phyloP scores from a whole-genome alignment of 2,113 vertebrate genomes.

The Neodontobutis hainanensis region DNA sequence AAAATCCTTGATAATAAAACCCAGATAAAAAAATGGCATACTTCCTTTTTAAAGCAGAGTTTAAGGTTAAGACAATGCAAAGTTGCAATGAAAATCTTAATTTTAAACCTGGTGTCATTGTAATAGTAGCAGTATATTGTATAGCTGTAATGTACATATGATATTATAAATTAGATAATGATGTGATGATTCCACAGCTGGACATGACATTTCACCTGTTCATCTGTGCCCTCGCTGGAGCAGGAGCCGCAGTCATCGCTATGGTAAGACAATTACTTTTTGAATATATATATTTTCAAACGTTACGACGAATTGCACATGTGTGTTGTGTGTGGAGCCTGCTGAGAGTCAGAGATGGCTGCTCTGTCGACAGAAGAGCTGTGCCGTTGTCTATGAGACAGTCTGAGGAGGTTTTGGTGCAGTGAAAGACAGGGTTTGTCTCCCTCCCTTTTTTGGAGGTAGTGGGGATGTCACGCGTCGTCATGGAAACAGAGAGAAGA shows the following conservation, averaged over 20 bases:
- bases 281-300: not conserved
- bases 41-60: too few relatives aligned
- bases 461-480: conserved; percentile 74
- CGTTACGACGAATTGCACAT: not conserved
- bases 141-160: too few relatives aligned
- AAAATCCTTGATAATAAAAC: too few relatives aligned
- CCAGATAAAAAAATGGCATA: too few relatives aligned
- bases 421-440: conserved; percentile 61
- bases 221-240: conserved; percentile 95
- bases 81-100: too few relatives aligned
- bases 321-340: not conserved
- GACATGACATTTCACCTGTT: conserved; percentile 99
- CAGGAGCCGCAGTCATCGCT: conserved; percentile 95
- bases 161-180: not conserved
- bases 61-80: too few relatives aligned
- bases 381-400: conserved; percentile 36
- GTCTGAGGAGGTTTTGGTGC: conserved; percentile 60
- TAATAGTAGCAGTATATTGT: too few relatives aligned
- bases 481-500: conserved; percentile 83
- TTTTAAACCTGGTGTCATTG: too few relatives aligned
- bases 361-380: not conserved
- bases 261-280: conserved; percentile 84
- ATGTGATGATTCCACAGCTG: conserved; percentile 78
- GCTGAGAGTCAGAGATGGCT: not conserved
- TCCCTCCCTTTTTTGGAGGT: conserved; percentile 67